Base-by-base conservation (phyloP, 2,888 invertebrate species). In the Auanema freiburgensis region DNA sequence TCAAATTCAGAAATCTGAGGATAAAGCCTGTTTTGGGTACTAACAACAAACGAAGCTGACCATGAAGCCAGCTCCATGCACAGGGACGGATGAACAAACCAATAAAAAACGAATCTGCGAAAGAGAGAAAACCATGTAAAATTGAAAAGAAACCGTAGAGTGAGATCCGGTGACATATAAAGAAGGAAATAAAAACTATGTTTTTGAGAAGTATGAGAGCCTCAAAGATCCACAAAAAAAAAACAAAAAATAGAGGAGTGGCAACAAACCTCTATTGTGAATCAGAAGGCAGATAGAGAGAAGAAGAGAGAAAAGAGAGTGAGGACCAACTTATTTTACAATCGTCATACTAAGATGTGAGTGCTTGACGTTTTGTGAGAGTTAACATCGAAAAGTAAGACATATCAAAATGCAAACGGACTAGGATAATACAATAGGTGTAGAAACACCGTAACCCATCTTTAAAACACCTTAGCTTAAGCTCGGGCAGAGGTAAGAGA, bases 141-240 rank as follows among this genome's bases (percentile, higher is more conserved):
- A 16, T 46, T 46, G 16, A 21, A 33, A 33, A 33, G 33, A 33
- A 46, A 14, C 42, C 18, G 49, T 23, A 49, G 12, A 50, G 8
- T 21, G 21, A 25, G 21, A 56, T 25, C 41, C 24, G 56, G 21
- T 16, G 42, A 56, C 24, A 12, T 24, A 53, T 25, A 53, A 53
- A 23, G 24, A 16, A 2, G 33, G 33, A 12, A 24, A 23, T 53
- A 25, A 53, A 23, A 12, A 24, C 23, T 25, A 18, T 16, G 21
- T 16, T 14, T 24, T 25, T 25, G 12, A 24, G 24, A 53, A 23
- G 16, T 24, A 53, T 16, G 53, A 24, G 11, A 12, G 12, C 11
- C 16, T 11, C 53, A 12, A 23, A 16, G 53, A 25, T 18, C 24
- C 33, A 53, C 16, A 16, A 23, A 53, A 23, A 24, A 23, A 23